These are phyloP conservation scores for Lasioglossum villosulum DNA, from an alignment of 2,888 invertebrate species.

Conservation along the genomic window DNA sequence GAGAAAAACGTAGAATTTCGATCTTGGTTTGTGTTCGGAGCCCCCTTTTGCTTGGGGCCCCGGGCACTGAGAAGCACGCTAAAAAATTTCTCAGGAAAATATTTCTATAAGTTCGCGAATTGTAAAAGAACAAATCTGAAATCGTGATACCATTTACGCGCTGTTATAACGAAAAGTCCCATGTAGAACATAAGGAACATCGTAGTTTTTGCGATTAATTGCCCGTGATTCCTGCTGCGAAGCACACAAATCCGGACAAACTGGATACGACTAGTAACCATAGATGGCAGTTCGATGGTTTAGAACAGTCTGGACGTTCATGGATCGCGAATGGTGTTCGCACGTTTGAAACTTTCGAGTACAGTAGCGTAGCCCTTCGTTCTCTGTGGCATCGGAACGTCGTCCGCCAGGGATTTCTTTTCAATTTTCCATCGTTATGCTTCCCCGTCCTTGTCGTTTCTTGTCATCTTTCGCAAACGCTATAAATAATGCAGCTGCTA, in stretches of 20 bases:
- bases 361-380: conserved; percentile 54
- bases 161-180: background rate
- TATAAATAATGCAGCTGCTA: conserved; percentile 20
- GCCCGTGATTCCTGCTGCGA: conserved; percentile 42
- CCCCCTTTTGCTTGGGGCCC: too few species aligned
- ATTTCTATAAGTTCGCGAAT: too few species aligned
- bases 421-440: conserved; percentile 27
- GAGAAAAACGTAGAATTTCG: too few species aligned
- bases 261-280: conserved; percentile 55
- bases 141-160: background rate
- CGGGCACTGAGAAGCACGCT: too few species aligned
- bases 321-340: conserved; percentile 31
- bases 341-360: conserved; percentile 26
- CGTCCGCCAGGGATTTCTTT: conserved; percentile 32
- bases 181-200: background rate
- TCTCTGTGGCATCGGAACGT: conserved; percentile 61
- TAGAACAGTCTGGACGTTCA: conserved; percentile 37
- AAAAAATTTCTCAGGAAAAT: too few species aligned
- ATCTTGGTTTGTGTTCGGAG: too few species aligned
- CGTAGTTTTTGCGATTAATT: conserved; percentile 65
- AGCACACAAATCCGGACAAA: conserved; percentile 35
- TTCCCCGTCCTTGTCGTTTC: conserved; percentile 23
- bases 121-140: too few species aligned
- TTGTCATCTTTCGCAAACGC: conserved; percentile 25
- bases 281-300: conserved; percentile 71